These are phyloP conservation scores for Catotricha subobsoleta DNA, from an alignment of 2,888 invertebrate genomes.

Conservation along the genomic window DNA sequence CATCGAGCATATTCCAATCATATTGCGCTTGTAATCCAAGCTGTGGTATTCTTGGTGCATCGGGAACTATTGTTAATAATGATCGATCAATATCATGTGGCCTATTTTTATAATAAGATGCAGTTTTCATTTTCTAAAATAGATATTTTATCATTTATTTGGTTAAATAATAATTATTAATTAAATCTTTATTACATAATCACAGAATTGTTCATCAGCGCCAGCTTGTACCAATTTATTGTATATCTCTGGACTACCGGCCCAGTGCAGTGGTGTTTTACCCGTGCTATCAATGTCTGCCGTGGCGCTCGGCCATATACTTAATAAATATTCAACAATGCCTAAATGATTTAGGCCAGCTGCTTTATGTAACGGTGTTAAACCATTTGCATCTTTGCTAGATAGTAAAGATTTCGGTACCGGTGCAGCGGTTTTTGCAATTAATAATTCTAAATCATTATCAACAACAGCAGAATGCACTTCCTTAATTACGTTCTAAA, in stretches of 20 bases:
- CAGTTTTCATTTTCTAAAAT: conserved; percentile 62
- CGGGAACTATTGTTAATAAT: conserved; percentile 50
- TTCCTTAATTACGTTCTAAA: conserved; percentile 62
- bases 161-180: conserved; percentile 6
- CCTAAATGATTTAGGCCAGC: conserved; percentile 62
- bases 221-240: conserved; percentile 62
- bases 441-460: conserved; percentile 53
- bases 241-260: conserved; percentile 64
- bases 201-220: conserved; percentile 65
- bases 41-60: conserved; percentile 62
- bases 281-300: conserved; percentile 63
- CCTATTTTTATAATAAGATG: conserved; percentile 59
- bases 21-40: conserved; percentile 47
- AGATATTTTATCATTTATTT: too few relatives aligned
- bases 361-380: conserved; percentile 80
- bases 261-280: conserved; percentile 74
- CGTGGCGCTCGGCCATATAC: conserved; percentile 48
- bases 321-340: conserved; percentile 54
- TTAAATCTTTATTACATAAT: conserved; percentile 48
- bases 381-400: conserved; percentile 60
- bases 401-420: conserved; percentile 52
- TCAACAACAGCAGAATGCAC: conserved; percentile 61
- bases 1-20: conserved; percentile 9
- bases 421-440: conserved; percentile 45
- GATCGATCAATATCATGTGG: conserved; percentile 59